Evolutionary conservation across 1,140 invertebrate species (phyloP).

Genomic region (Amyelois transitella): DNA sequence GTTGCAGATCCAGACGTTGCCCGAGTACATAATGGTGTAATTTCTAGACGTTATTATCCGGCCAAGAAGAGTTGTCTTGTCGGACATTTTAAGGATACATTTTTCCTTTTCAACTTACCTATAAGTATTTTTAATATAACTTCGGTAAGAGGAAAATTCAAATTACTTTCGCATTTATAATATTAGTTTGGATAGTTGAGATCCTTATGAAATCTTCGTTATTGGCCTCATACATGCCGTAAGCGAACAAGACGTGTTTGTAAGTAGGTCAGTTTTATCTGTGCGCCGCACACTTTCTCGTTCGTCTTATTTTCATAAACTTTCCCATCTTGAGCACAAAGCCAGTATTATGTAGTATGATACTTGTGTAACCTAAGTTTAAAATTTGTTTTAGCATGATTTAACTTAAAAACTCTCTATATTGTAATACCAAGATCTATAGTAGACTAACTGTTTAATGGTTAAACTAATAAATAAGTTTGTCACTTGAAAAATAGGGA

Average conservation of each 20-base stretch:
- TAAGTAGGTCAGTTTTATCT: too few species aligned
- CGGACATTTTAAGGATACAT: not conserved
- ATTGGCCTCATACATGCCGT: not conserved
- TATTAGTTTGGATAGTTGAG: not conserved
- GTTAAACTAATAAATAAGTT: too few species aligned
- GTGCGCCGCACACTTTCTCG: too few species aligned
- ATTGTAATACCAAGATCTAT: too few species aligned
- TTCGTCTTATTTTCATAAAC: conserved; percentile 35
- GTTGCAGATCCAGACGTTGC: not conserved
- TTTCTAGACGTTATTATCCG: not conserved
- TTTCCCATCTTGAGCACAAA: conserved; percentile 22
- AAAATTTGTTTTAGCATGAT: too few species aligned
- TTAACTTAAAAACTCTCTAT: too few species aligned
- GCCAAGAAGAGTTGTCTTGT: not conserved
- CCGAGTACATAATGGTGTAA: not conserved
- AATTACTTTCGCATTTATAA: not conserved
- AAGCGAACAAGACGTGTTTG: not conserved
- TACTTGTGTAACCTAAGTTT: too few species aligned
- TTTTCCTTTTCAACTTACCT: not conserved
- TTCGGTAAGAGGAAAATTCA: too few species aligned
- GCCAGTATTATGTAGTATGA: too few species aligned
- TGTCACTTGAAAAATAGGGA: too few species aligned
- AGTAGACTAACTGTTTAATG: too few species aligned
- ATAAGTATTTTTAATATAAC: too few species aligned
- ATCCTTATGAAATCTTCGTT: not conserved